Base-by-base conservation (phyloP, 2,113 vertebrate genomes). In the Uropsilus gracilis region DNA sequence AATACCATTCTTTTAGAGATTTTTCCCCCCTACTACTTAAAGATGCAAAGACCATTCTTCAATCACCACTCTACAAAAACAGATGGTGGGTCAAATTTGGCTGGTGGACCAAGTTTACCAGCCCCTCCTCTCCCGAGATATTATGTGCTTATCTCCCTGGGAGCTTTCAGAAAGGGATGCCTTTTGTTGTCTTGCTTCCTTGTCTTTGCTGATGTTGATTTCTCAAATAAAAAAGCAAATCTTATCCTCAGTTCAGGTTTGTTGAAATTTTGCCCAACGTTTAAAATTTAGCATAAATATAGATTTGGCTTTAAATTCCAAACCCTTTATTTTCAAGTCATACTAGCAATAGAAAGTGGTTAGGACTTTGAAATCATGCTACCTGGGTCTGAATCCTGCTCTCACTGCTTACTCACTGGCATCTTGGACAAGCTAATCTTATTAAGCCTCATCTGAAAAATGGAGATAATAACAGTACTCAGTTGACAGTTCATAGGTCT, bases 361-460 rank as follows among this genome's bases (percentile, higher is more conserved):
- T 89, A 94, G 42, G 53, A 84, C 28, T 95, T 93, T 93, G 66
- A 94, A 89, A 91, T 89, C 71, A 84, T 42, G 64, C 46, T 81
- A 18, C 9, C 34, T 86, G 64, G 16, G 37, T 91, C 83, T 94
- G 90, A 86, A 71, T 93, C 46, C 64, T 64, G 57, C 61, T 28
- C 88, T 91, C 48, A 71, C 6, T 63, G 69, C 50, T 90, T 73
- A 55, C 82, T 86, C n/a, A 77, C 81, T 69, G 68, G 94, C 8
- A 0, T 91, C 64, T 61, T 68, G 39, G 64, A 73, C 20, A 88
- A 37, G 34, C 42, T 88, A 91, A 94, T 91, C 75, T 93, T 71
- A 89, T 82, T 94, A 91, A 93, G 81, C 46, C n/a, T 94, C 59
- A 28, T 94, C 84, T 97, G 94, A 94, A 73, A 86, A 93, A 73